Evolutionary conservation across 1,140 invertebrate genomes (phyloP).

Genomic region (Bombyx mandarina): DNA sequence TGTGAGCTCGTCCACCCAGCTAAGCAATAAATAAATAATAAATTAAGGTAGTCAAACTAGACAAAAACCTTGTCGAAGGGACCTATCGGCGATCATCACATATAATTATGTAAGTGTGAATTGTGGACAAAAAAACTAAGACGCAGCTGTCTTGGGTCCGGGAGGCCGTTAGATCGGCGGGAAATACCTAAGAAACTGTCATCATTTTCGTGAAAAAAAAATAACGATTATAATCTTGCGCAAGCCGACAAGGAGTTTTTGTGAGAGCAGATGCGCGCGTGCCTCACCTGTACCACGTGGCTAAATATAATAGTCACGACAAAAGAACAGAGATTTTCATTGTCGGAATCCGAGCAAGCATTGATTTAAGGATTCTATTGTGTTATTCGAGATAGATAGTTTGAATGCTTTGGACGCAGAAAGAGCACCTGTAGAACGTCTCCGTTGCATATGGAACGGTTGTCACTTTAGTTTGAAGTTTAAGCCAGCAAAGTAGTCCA

Average conservation of each 20-base stretch:
- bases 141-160: conserved; percentile 29
- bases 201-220: conserved; percentile 36
- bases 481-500: too few species aligned
- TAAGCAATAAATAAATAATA: too few species aligned
- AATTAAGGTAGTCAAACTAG: too few species aligned
- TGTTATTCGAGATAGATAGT: conserved; percentile 7
- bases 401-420: too few species aligned
- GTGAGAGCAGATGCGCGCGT: conserved; percentile 56
- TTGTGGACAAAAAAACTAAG: conserved; percentile 21
- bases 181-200: conserved; percentile 54
- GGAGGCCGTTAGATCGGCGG: conserved; percentile 37
- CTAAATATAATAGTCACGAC: conserved; percentile 40
- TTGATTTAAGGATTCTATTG: conserved; percentile 43
- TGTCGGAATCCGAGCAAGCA: conserved; percentile 33
- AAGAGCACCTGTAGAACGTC: too few species aligned
- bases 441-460: too few species aligned
- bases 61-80: too few species aligned
- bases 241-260: conserved; percentile 43
- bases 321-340: conserved; percentile 40
- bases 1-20: too few species aligned
- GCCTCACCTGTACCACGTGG: conserved; percentile 63
- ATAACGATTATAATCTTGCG: conserved; percentile 62
- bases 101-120: background rate
- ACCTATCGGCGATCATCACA: too few species aligned
- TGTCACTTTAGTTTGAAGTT: too few species aligned